Evolutionary conservation across 2,113 vertebrate species (phyloP), one percentile per base, ranked within the genome.

Genomic region (Ondatra zibethicus): DNA sequence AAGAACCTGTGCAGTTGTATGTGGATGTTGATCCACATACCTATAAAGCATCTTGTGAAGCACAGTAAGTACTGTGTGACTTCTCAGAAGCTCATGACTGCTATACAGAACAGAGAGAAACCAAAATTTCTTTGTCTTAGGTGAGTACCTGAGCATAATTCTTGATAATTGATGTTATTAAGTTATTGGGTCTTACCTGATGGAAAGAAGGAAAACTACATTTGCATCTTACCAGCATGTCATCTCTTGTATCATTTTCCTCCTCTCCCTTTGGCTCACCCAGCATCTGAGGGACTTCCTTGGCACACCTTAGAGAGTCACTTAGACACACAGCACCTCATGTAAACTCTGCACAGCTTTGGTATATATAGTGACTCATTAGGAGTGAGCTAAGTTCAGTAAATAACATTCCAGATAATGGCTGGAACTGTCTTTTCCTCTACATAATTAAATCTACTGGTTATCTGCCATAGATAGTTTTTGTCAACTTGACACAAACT

Each of bases 1-100:
- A 96, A 94, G 94, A 96, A 52, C n/a, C 90, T 91, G 87, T 14
- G 92, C 61, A 92, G 25, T 90, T 88, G 39, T 63, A 39, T 55
- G 13, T 68, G 8, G 14, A 82, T 13, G 11, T 31, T 31, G 25
- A 2, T 36, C 45, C 19, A 58, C 6, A 58, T 21, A 58, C 58
- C 42, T 88, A 47, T 10, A 85, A 36, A 93, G 36, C 42, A 91
- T 84, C 52, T 92, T 92, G 88, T 77, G 27, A 52, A 16, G 29
- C 47, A 50, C 50, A 91, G 36, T 68, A 92, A 94, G 72, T 70
- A 75, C 68, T 55, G 58, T 65, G 88, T 27, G 31, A 80, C 63
- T 84, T 94, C 63, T 86, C 81, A 70, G 68, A 63, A 72, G 78
- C 25, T 89, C 25, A 19, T 2, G 4, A 14, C 66, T 92, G 33